Percentiles rank a stretch among this genome's conserved stretches.
These are phyloP conservation scores for Amphiduros pacificus DNA, from an alignment of 2,888 invertebrate species.

Conservation along the genomic window DNA sequence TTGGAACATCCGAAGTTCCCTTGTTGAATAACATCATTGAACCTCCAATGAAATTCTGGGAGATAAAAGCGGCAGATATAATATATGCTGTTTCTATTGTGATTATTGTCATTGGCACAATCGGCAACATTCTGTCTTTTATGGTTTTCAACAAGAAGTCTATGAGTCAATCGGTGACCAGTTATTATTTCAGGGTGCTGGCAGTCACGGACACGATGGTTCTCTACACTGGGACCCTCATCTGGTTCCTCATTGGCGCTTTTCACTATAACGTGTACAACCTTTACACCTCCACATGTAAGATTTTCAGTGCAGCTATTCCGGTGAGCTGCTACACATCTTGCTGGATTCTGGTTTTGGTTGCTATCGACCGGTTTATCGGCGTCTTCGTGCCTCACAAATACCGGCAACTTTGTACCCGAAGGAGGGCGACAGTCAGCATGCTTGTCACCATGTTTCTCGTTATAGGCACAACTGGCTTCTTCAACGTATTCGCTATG, in stretches of 20 bases:
- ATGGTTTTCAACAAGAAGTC: constrained; percentile 1
- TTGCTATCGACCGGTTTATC: not conserved
- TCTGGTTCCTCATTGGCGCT: not conserved
- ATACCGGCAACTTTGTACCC: not conserved
- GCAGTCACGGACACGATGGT: not conserved
- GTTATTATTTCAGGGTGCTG: not conserved
- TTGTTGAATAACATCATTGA: too few relatives aligned
- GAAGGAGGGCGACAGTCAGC: not conserved
- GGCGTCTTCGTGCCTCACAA: not conserved
- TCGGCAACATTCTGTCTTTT: constrained; percentile 1
- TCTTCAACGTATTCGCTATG: not conserved
- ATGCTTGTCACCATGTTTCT: not conserved
- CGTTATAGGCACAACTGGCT: not conserved
- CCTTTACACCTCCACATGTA: not conserved
- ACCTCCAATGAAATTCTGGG: too few relatives aligned
- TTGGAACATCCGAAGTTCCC: too few relatives aligned
- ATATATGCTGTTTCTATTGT: not conserved
- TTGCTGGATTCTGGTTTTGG: not conserved
- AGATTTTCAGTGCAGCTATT: not conserved
- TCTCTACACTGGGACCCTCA: not conserved
- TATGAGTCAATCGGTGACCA: not conserved
- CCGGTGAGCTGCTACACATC: not conserved
- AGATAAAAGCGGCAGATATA: not conserved
- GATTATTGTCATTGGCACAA: not conserved
- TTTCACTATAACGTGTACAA: not conserved